A percentile compares a stretch with the other conserved stretches of the same genome.
phyloP scores from a whole-genome alignment of 2,797 vertebrate species.

The Acanthurus leucopareius region DNA sequence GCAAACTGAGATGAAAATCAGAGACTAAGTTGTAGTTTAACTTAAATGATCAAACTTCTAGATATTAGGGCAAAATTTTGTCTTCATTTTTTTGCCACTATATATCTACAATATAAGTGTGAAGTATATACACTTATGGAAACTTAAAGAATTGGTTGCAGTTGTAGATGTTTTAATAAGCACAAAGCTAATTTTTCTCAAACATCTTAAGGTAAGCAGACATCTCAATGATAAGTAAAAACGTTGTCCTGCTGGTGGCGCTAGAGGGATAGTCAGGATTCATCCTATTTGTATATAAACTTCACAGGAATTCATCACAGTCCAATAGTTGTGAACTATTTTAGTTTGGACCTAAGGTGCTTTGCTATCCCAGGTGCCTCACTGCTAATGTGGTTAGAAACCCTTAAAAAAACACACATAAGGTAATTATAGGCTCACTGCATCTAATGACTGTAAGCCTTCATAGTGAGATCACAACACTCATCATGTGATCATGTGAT shows the following conservation, averaged over 20 bases:
- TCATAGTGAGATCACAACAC: conserved; percentile 10
- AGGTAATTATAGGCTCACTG: not conserved
- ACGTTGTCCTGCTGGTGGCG: not conserved
- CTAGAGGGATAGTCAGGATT: not conserved
- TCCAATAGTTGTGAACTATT: not conserved
- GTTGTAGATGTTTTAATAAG: too few species aligned
- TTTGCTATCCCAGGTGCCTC: not conserved
- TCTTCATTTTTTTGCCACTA: not conserved
- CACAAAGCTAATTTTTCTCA: not conserved
- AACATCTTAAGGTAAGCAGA: not conserved
- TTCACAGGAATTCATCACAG: not conserved
- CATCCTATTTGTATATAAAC: not conserved
- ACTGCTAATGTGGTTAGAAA: not conserved
- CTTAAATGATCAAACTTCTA: not conserved
- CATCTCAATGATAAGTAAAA: not conserved
- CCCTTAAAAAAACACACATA: not conserved
- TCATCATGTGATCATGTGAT: not conserved
- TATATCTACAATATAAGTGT: not conserved
- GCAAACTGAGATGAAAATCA: not conserved
- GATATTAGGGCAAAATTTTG: not conserved
- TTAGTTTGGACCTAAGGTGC: not conserved
- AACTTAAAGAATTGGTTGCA: too few species aligned
- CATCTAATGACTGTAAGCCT: not conserved
- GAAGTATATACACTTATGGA: too few species aligned
- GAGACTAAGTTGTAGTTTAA: not conserved